Base-by-base conservation (phyloP, 2,113 vertebrate species). In the Sceloporus tristichus region DNA sequence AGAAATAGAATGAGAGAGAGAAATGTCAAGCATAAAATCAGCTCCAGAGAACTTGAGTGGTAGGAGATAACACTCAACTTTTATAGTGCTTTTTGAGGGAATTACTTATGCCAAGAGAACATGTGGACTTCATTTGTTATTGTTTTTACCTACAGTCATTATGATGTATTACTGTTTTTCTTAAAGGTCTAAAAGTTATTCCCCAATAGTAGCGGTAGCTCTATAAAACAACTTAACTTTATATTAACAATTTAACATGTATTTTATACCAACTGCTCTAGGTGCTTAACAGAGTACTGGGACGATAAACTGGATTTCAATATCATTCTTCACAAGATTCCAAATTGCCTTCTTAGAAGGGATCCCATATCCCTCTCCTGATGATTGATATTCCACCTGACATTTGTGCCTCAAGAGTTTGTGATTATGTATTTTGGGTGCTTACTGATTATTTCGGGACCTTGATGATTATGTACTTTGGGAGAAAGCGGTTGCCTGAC, bases 11-110 rank as follows among this genome's bases (percentile, higher is more conserved):
- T 86, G 78, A 75, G 73, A 7, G 48, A 5, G 2, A 14, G 77
- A 82, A 87, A 79, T 21, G 19, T 42, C 53, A 84, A 82, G 56
- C 71, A 85, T 87, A 87, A 87, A 82, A 85, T 89, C 88, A 91
- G 1, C 56, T 89, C 71, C 38, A 89, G 27, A 80, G 0, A 0
- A 81, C 2, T 62, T 5, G 65, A 62, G 5, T 81, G n/a, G 3
- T 27, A 0, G 19, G 48, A 85, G 56, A 80, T 53, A 90, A 23
- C 68, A 76, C 40, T 82, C 10, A 23, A 38, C 11, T 82, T 87
- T 90, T 75, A 42, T 54, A 77, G 77, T 74, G 84, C 34, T 87
- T 86, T 76, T 91, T 77, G 77, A 59, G 38, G 38, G 70, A 84
- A 79, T 85, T 86, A 62, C 74, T 66, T 82, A 85, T 89, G 88